Conservation (phyloP, 2,113 vertebrate genomes). For the Hippopotamus amphibius region DNA sequence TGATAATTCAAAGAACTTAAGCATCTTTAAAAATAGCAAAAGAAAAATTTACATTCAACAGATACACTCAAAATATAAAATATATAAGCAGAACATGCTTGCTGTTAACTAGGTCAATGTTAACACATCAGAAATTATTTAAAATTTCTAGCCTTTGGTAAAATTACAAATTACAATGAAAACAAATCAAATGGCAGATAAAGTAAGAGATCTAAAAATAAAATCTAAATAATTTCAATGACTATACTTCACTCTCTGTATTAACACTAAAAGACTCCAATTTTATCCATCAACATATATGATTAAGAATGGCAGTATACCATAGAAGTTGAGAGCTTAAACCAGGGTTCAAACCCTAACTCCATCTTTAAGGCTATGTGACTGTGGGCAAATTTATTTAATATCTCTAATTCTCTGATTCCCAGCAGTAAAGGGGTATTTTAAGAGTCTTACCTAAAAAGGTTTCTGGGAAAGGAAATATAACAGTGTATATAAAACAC, state of each 20-base stretch:
- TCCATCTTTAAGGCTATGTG: not conserved
- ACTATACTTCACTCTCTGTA: not conserved
- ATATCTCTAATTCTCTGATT: not conserved
- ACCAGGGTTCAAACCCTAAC: not conserved
- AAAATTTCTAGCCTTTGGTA: slow-evolving; percentile 23
- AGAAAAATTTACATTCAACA: not conserved
- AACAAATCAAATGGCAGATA: slow-evolving; percentile 31
- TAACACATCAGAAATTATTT: slow-evolving; percentile 29
- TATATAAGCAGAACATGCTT: not conserved
- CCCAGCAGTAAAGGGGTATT: not conserved
- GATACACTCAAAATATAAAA: not conserved
- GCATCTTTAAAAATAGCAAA: not conserved
- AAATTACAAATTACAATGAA: slow-evolving; percentile 47
- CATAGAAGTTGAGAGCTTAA: not conserved
- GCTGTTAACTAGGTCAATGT: not conserved
- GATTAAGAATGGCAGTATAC: not conserved
- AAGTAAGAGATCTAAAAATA: not conserved
- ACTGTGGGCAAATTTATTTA: not conserved
- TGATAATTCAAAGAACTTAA: slow-evolving; percentile 48
- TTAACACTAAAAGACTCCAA: not conserved
- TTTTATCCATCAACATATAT: not conserved
- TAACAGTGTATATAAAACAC: not conserved
- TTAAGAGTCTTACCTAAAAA: not conserved
- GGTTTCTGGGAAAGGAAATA: slow-evolving; percentile 23
- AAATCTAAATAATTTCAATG: not conserved